A percentile compares a stretch with the other conserved stretches of the same genome.
Evolutionary conservation across 1,140 invertebrate genomes (phyloP).

Genomic region (Euwallacea fornicatus): DNA sequence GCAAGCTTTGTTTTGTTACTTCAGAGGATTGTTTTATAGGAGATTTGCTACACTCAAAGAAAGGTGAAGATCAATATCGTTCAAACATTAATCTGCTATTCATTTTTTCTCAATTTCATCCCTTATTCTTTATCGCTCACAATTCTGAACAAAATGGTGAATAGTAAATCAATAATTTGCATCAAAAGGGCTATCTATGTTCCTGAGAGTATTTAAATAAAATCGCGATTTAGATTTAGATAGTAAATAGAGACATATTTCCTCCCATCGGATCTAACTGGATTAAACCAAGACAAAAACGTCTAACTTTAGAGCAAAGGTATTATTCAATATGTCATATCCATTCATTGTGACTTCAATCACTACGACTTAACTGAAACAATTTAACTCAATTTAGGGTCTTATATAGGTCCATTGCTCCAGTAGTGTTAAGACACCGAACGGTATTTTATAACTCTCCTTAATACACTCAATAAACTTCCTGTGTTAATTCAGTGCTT

Average conservation of each 20-base stretch:
- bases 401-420: constrained; percentile 30
- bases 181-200: too few relatives aligned
- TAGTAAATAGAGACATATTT: too few relatives aligned
- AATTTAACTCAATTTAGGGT: constrained; percentile 38
- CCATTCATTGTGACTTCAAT: constrained; percentile 26
- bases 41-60: background rate
- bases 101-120: background rate
- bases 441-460: too few relatives aligned
- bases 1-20: constrained; percentile 4
- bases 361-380: constrained; percentile 25
- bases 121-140: too few relatives aligned
- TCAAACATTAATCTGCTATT: background rate
- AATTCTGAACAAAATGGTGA: too few relatives aligned
- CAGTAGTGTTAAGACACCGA: constrained; percentile 21
- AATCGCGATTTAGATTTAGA: too few relatives aligned
- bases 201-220: too few relatives aligned
- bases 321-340: constrained; percentile 34
- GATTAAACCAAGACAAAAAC: background rate
- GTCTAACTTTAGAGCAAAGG: constrained; percentile 4
- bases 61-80: background rate
- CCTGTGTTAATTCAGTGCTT: background rate
- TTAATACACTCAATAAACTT: background rate
- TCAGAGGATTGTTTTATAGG: background rate
- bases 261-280: background rate
- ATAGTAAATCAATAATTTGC: too few relatives aligned